These are phyloP conservation scores for Trichosurus vulpecula DNA, from an alignment of 2,797 vertebrate genomes.

Conservation along the genomic window DNA sequence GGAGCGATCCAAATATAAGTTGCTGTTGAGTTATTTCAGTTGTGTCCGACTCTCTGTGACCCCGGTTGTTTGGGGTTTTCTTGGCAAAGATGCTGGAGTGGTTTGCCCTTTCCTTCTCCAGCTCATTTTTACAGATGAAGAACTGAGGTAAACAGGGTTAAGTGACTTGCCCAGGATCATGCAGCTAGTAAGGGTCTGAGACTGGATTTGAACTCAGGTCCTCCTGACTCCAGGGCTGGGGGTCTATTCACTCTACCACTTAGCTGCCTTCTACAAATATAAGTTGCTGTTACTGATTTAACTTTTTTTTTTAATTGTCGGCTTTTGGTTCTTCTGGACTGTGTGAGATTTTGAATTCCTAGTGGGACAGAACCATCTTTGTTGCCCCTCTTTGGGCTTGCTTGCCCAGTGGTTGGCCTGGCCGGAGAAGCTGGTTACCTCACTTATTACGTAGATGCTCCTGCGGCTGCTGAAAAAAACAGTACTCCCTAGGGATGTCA, in stretches of 20 bases:
- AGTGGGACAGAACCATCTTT: neutral
- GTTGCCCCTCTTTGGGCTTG: neutral
- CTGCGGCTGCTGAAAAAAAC: neutral
- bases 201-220: neutral
- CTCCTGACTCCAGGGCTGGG: too few species aligned
- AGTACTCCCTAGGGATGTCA: neutral
- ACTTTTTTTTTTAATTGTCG: neutral
- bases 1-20: neutral
- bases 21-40: neutral
- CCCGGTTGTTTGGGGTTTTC: neutral
- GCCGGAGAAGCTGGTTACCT: neutral
- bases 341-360: neutral
- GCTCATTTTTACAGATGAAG: neutral
- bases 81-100: neutral
- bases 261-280: neutral
- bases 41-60: neutral
- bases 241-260: neutral
- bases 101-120: neutral
- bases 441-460: conserved; percentile 25
- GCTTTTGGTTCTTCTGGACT: neutral
- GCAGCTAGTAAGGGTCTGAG: neutral
- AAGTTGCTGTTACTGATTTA: neutral
- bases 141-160: neutral
- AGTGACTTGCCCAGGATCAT: neutral
- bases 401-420: neutral